phyloP scores from a whole-genome alignment of 2,888 invertebrate genomes.

The Cactoblastis cactorum region DNA sequence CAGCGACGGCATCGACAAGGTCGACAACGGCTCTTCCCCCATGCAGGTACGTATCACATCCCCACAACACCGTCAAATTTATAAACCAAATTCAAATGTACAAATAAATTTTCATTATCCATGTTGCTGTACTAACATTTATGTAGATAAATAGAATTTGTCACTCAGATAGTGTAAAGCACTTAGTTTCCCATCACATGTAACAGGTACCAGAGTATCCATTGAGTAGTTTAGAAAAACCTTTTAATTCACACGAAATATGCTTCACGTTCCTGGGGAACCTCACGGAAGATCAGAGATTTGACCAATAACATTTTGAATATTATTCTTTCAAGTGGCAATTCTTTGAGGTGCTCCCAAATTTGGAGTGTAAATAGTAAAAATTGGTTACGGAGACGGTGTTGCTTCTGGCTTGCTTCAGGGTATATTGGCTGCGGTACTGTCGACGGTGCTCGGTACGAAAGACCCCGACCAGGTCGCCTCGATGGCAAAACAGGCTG shows the following conservation, averaged over 20 bases:
- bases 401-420: slow-evolving; percentile 83
- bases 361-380: slow-evolving; percentile 69
- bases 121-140: slow-evolving; percentile 71
- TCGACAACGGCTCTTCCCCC: slow-evolving; percentile 91
- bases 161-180: slow-evolving; percentile 60
- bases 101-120: slow-evolving; percentile 38
- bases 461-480: slow-evolving; percentile 95
- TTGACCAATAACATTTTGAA: neutral
- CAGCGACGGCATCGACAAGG: slow-evolving; percentile 92
- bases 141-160: slow-evolving; percentile 55
- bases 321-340: neutral
- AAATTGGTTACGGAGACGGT: slow-evolving; percentile 75
- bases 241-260: slow-evolving; percentile 53
- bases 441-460: slow-evolving; percentile 93
- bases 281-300: slow-evolving; percentile 43
- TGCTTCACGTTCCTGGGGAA: slow-evolving; percentile 50
- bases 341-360: slow-evolving; percentile 56
- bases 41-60: slow-evolving; percentile 85
- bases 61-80: neutral
- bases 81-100: slow-evolving; percentile 28
- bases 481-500: slow-evolving; percentile 96
- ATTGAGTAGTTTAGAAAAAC: slow-evolving; percentile 53
- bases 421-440: slow-evolving; percentile 95
- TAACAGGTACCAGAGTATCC: slow-evolving; percentile 39
- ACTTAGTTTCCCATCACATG: slow-evolving; percentile 63